Percentiles rank a stretch among this genome's conserved stretches.
These are phyloP conservation scores for Dicrurus megarhynchus DNA, from an alignment of 2,113 vertebrate genomes.

Conservation along the genomic window DNA sequence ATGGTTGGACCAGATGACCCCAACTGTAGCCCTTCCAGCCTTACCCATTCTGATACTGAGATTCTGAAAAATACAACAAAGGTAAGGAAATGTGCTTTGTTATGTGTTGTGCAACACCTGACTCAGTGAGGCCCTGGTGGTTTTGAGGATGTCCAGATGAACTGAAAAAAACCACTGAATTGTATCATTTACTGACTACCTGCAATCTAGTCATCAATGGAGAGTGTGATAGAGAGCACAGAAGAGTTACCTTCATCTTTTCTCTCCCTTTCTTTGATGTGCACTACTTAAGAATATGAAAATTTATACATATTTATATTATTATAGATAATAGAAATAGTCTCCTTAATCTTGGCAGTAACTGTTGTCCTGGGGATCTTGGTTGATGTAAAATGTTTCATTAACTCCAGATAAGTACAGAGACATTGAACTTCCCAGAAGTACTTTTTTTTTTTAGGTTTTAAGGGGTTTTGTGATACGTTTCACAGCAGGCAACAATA, in stretches of 20 bases:
- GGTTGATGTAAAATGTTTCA: not conserved
- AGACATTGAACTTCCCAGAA: not conserved
- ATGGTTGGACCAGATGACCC: not conserved
- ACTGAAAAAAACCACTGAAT: not conserved
- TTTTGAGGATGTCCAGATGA: not conserved
- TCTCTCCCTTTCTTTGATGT: not conserved
- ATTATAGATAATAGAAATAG: not conserved
- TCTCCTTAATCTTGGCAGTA: not conserved
- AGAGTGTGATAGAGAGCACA: not conserved
- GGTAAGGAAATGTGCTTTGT: not conserved
- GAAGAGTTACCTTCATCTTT: not conserved
- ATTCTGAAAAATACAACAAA: not conserved
- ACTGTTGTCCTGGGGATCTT: not conserved
- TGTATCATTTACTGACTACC: not conserved
- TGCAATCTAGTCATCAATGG: not conserved
- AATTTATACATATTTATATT: not conserved
- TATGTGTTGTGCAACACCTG: not conserved
- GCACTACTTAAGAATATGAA: not conserved
- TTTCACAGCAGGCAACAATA: not conserved
- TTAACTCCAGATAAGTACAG: not conserved
- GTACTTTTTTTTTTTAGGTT: not conserved
- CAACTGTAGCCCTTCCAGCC: not conserved
- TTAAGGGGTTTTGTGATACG: not conserved
- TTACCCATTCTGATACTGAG: not conserved
- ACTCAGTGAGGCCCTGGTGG: not conserved